Conservation (phyloP, 2,113 vertebrate species). For the Meriones unguiculatus region DNA sequence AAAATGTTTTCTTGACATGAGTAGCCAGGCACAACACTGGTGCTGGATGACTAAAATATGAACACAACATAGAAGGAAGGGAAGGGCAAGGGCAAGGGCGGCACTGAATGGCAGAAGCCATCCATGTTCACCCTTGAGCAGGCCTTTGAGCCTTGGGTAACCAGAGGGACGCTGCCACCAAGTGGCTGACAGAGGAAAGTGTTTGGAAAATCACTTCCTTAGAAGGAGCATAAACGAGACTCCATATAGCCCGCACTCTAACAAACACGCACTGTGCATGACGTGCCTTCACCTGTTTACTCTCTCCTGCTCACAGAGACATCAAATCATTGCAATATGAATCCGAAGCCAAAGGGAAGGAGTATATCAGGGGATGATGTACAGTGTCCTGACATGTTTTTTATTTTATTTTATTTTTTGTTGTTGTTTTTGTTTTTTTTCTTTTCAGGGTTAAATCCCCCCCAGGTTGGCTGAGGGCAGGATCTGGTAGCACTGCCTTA, state of each 20-base stretch:
- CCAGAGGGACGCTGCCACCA: conserved; percentile 81
- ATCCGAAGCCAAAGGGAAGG: neutral
- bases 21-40: conserved; percentile 36
- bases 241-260: neutral
- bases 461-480: neutral
- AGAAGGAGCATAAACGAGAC: neutral
- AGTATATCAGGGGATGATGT: neutral
- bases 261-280: neutral
- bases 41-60: neutral
- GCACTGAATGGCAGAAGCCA: conserved; percentile 10
- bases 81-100: neutral
- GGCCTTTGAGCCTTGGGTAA: conserved; percentile 24
- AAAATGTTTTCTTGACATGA: conserved; percentile 1
- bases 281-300: neutral
- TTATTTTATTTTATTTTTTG: neutral
- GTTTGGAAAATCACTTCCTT: neutral
- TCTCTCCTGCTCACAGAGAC: neutral
- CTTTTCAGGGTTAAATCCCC: neutral
- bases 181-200: conserved; percentile 76
- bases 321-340: neutral
- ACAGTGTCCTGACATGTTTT: neutral
- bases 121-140: neutral
- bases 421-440: neutral
- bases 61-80: conserved; percentile 42
- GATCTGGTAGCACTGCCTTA: neutral